Evolutionary conservation across 2,113 vertebrate species (phyloP).

Genomic region (Micronycteris hirsuta): DNA sequence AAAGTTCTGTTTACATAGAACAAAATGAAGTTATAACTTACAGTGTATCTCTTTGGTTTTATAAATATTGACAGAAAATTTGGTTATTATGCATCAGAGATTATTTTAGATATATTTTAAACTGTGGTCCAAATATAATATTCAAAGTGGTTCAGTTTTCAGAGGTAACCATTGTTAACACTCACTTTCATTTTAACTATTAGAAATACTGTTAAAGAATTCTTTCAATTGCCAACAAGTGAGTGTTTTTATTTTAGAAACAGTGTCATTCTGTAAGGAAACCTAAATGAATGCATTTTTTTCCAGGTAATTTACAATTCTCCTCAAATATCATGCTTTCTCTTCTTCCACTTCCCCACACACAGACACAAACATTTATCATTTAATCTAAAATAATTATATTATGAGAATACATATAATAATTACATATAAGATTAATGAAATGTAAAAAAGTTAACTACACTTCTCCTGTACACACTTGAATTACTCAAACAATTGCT

Average conservation of each 20-base stretch:
- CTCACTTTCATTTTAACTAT: background rate
- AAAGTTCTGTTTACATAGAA: background rate
- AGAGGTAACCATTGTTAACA: background rate
- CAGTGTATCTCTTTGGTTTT: background rate
- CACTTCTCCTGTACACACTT: background rate
- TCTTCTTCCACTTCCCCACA: background rate
- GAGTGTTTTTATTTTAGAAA: background rate
- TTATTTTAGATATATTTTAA: background rate
- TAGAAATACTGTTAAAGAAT: background rate
- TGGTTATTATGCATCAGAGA: background rate
- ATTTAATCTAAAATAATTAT: background rate
- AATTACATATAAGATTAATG: background rate
- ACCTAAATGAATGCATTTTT: background rate
- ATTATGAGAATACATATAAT: background rate
- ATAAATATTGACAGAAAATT: background rate
- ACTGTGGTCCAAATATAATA: background rate
- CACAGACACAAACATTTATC: background rate
- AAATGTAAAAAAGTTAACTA: background rate
- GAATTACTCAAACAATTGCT: background rate
- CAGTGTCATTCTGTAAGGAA: background rate
- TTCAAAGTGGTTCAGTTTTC: background rate
- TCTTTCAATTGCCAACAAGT: background rate
- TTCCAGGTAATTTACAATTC: background rate
- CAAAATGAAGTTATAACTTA: background rate
- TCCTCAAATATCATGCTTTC: background rate